Percentiles rank a stretch among this genome's conserved stretches.
Evolutionary conservation across 2,888 invertebrate species (phyloP).

Genomic region (Caenorhabditis auriculariae): DNA sequence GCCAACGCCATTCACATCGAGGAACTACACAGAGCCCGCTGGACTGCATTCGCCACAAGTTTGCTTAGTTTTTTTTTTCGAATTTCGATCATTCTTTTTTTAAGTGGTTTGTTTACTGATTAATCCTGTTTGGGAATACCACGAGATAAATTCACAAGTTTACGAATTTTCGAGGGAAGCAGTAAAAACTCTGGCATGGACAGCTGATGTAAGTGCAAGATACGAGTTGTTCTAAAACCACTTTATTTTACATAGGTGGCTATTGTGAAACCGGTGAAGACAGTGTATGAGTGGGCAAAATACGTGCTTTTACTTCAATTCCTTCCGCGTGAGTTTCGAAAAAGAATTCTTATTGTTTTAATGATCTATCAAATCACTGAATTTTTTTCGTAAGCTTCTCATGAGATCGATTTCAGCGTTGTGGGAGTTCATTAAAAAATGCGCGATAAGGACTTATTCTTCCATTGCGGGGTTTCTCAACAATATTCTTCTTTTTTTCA

Average conservation of each 20-base stretch:
- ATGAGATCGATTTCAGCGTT: too few species aligned
- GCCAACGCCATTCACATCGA: constrained; percentile 19
- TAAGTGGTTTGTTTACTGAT: constrained; percentile 49
- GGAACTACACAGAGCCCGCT: constrained; percentile 30
- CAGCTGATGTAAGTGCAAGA: too few species aligned
- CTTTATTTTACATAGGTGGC: too few species aligned
- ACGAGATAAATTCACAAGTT: constrained; percentile 53
- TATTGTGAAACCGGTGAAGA: constrained; percentile 41
- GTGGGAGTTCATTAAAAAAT: too few species aligned
- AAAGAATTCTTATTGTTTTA: background rate
- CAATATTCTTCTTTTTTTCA: too few species aligned
- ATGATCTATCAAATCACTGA: background rate
- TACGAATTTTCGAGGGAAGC: too few species aligned
- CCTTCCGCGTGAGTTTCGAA: constrained; percentile 49
- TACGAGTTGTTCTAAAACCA: too few species aligned
- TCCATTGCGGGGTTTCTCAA: too few species aligned
- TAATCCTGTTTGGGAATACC: constrained; percentile 56
- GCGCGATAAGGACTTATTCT: too few species aligned
- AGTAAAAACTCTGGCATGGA: too few species aligned
- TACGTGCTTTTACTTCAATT: constrained; percentile 55
- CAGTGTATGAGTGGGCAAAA: constrained; percentile 42
- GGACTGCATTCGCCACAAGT: constrained; percentile 23
- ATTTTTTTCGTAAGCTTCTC: too few species aligned
- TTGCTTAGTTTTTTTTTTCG: background rate
- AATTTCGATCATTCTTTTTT: constrained; percentile 3